phyloP scores from a whole-genome alignment of 2,888 invertebrate species.

The Dicranocentrus wangi region DNA sequence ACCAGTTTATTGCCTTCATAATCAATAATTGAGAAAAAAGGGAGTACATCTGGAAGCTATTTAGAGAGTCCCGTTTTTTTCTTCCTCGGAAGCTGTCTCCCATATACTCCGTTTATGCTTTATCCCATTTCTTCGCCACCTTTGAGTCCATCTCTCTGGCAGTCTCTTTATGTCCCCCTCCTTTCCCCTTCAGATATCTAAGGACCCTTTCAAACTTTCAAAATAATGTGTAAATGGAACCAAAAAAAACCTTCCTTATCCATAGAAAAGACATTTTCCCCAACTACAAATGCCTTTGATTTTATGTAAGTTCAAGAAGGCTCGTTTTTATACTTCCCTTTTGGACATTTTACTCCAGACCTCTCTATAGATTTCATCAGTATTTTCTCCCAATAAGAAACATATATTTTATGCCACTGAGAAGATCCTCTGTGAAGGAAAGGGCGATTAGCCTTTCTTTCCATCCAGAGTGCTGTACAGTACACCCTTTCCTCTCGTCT shows the following conservation, averaged over 20 bases:
- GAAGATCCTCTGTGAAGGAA: background rate
- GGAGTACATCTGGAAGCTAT: constrained; percentile 55
- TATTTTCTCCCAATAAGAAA: background rate
- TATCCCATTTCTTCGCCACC: background rate
- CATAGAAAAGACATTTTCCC: background rate
- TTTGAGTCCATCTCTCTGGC: constrained; percentile 4
- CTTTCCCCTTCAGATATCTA: background rate
- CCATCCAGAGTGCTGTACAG: too few relatives aligned
- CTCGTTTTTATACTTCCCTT: background rate
- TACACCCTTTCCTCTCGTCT: too few relatives aligned
- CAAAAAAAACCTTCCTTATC: background rate
- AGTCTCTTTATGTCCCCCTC: background rate
- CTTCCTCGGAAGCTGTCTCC: background rate
- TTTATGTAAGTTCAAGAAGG: constrained; percentile 8
- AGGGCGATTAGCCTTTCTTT: too few relatives aligned
- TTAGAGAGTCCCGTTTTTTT: too few relatives aligned
- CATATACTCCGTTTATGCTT: background rate
- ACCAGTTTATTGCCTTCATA: constrained; percentile 58
- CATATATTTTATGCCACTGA: background rate
- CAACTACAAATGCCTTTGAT: constrained; percentile 5
- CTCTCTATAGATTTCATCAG: background rate
- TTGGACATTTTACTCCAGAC: background rate
- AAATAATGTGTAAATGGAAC: too few relatives aligned
- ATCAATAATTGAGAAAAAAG: constrained; percentile 63
- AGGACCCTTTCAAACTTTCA: background rate